phyloP scores from a whole-genome alignment of 2,888 invertebrate species.

The Heliconius erato region DNA sequence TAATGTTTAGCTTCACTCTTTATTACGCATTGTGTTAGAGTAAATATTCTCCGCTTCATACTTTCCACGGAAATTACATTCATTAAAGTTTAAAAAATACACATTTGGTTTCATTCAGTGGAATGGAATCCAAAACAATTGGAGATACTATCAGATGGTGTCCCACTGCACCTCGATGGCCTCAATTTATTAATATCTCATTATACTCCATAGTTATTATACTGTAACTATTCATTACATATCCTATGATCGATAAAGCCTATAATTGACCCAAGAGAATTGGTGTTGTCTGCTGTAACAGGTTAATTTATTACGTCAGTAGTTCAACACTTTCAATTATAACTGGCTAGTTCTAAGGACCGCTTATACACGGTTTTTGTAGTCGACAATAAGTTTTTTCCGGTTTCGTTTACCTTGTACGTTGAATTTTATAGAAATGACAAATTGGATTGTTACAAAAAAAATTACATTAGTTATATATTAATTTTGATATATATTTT shows the following conservation, averaged over 20 bases:
- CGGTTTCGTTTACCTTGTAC: conserved; percentile 43
- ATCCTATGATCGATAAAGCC: background rate
- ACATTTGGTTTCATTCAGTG: background rate
- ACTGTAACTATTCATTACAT: background rate
- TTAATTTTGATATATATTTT: background rate
- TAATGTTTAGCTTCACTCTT: background rate
- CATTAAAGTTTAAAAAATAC: background rate
- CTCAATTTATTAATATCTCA: background rate
- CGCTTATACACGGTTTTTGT: conserved; percentile 48
- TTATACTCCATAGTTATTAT: background rate
- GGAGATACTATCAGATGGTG: too few species aligned
- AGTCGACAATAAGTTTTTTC: conserved; percentile 43
- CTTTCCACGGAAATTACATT: background rate
- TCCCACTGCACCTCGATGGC: background rate
- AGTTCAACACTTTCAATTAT: conserved; percentile 77
- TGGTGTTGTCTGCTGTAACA: conserved; percentile 66
- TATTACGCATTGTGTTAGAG: background rate
- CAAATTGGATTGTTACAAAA: conserved; percentile 12
- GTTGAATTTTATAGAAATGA: conserved; percentile 28
- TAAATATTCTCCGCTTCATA: background rate
- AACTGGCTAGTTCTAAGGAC: conserved; percentile 54
- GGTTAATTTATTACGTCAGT: conserved; percentile 77
- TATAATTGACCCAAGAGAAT: conserved; percentile 64
- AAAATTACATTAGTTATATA: background rate
- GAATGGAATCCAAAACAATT: background rate